A percentile compares a stretch with the other conserved stretches of the same genome.
These are phyloP conservation scores for Xyrichtys novacula DNA, from an alignment of 2,797 vertebrate species.

Conservation along the genomic window DNA sequence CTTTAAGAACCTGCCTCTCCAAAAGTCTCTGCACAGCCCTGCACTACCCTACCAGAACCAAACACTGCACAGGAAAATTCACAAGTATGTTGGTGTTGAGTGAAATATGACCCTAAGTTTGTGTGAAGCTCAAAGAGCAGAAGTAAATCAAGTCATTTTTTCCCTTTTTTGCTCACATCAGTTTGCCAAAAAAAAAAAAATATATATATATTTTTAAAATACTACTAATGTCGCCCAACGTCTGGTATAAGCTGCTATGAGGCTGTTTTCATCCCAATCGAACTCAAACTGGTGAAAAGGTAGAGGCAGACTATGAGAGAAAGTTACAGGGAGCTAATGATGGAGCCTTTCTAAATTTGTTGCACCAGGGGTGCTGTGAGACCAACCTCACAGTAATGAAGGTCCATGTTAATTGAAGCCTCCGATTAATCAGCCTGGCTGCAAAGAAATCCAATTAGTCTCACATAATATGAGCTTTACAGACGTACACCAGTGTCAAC, in stretches of 20 bases:
- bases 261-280: background rate
- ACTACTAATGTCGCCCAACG: no score
- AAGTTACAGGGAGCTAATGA: background rate
- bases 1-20: no score
- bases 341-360: background rate
- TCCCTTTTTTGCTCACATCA: no score
- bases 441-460: conserved; percentile 52
- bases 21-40: no score
- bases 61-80: background rate
- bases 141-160: no score
- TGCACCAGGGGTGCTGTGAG: conserved; percentile 20
- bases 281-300: background rate
- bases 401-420: conserved; percentile 53
- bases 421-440: conserved; percentile 45
- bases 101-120: background rate
- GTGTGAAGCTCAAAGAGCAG: no score
- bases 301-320: background rate
- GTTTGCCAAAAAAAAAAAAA: no score
- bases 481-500: background rate
- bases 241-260: background rate
- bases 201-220: no score
- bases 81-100: background rate
- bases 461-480: conserved; percentile 34
- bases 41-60: background rate
- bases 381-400: conserved; percentile 39